A percentile compares a stretch with the other conserved stretches of the same genome.
These are phyloP conservation scores for Mixornis gularis DNA, from an alignment of 2,113 vertebrate genomes.

Conservation along the genomic window DNA sequence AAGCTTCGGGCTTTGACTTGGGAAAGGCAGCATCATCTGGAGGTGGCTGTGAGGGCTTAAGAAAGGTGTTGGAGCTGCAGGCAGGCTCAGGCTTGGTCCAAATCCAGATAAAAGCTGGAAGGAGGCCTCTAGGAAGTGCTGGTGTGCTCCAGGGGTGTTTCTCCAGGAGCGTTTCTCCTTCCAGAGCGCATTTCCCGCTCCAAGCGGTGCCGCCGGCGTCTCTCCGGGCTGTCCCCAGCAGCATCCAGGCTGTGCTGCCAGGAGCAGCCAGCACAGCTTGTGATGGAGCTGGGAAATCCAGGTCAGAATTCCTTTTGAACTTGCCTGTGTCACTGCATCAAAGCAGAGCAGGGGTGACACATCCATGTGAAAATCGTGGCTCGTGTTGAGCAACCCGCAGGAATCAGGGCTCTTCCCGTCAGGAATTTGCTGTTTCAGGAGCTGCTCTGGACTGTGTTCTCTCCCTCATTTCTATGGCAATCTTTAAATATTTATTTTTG, in stretches of 20 bases:
- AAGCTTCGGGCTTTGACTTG: background rate
- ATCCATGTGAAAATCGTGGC: background rate
- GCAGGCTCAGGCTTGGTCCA: background rate
- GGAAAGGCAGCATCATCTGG: rapidly evolving
- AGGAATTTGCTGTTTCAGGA: background rate
- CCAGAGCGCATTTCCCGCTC: rapidly evolving
- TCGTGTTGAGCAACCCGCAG: background rate
- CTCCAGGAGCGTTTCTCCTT: background rate
- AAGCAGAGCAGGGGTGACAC: background rate
- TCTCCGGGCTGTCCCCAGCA: background rate
- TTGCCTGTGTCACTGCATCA: background rate
- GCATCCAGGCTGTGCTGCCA: background rate
- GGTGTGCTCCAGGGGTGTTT: background rate
- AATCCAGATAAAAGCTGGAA: background rate
- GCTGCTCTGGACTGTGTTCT: background rate
- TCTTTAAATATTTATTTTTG: background rate
- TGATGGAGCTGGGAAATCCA: background rate
- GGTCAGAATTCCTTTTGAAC: background rate
- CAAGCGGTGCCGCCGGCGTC: rapidly evolving
- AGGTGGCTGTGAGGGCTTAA: background rate
- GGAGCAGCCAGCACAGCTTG: background rate
- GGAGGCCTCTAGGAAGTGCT: background rate
- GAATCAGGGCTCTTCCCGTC: background rate
- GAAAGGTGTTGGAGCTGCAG: background rate
- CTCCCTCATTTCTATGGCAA: background rate